Evolutionary conservation across 2,797 vertebrate species (phyloP).

Genomic region (Halcyon chelicuti): DNA sequence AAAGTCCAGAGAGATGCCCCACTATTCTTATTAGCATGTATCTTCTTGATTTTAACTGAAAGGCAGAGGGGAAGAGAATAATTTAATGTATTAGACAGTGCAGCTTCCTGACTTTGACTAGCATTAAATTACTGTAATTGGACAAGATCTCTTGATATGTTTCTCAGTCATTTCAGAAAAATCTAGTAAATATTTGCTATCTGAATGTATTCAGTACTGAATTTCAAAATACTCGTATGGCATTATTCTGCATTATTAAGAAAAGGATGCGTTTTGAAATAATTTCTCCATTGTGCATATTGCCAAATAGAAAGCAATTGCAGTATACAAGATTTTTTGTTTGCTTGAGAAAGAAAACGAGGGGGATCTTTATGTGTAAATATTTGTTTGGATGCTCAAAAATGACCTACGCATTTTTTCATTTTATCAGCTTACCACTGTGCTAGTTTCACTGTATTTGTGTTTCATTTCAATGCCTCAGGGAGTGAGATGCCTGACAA

Average conservation of each 20-base stretch:
- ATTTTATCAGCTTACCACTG: not conserved
- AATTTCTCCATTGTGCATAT: not conserved
- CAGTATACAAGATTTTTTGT: not conserved
- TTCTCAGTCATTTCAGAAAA: not conserved
- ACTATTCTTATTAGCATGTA: not conserved
- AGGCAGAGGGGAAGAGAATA: not conserved
- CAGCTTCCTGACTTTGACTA: constrained; percentile 10
- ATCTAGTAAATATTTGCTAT: not conserved
- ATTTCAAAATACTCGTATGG: not conserved
- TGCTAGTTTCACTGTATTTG: not conserved
- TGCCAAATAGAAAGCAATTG: not conserved
- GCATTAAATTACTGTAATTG: not conserved
- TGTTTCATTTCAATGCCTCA: not conserved
- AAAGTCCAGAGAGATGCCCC: not conserved
- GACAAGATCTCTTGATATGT: not conserved
- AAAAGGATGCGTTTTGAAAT: constrained; percentile 29
- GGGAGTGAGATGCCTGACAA: not conserved
- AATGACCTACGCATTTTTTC: not conserved
- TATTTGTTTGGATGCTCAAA: not conserved
- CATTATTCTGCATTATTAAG: not conserved
- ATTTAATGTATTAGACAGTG: not conserved
- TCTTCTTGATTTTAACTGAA: constrained; percentile 29
- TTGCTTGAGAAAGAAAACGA: not conserved
- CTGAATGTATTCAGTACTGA: not conserved
- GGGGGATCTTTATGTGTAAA: not conserved